phyloP scores from a whole-genome alignment of 2,113 vertebrate species.

The Uropsilus gracilis region DNA sequence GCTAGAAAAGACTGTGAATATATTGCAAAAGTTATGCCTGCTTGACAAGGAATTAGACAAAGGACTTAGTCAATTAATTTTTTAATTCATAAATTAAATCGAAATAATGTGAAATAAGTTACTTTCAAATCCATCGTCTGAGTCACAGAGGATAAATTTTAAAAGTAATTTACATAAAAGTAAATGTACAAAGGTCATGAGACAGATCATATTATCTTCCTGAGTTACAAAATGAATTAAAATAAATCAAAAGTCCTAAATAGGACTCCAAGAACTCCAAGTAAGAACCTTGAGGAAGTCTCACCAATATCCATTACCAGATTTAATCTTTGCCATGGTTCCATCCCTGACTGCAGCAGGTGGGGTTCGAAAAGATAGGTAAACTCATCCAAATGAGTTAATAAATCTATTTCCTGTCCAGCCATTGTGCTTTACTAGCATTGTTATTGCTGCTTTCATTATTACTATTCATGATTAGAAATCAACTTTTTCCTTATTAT shows the following conservation, averaged over 20 bases:
- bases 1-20: neutral
- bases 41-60: neutral
- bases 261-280: neutral
- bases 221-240: slow-evolving; percentile 5
- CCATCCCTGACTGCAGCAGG: neutral
- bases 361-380: neutral
- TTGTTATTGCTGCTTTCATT: neutral
- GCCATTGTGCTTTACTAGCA: neutral
- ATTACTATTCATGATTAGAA: neutral
- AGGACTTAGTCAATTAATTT: neutral
- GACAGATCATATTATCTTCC: neutral
- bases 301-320: neutral
- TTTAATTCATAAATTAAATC: too few species aligned
- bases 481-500: neutral
- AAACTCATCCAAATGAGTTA: neutral
- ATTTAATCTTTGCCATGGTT: neutral
- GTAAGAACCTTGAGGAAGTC: neutral
- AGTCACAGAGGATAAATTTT: neutral
- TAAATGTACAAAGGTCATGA: neutral
- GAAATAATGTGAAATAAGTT: neutral
- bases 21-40: neutral
- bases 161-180: neutral
- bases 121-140: neutral
- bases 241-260: neutral
- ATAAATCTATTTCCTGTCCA: neutral